These are phyloP conservation scores for Lissocephala sabroskyi DNA, from an alignment of 2,888 invertebrate species.

Conservation along the genomic window DNA sequence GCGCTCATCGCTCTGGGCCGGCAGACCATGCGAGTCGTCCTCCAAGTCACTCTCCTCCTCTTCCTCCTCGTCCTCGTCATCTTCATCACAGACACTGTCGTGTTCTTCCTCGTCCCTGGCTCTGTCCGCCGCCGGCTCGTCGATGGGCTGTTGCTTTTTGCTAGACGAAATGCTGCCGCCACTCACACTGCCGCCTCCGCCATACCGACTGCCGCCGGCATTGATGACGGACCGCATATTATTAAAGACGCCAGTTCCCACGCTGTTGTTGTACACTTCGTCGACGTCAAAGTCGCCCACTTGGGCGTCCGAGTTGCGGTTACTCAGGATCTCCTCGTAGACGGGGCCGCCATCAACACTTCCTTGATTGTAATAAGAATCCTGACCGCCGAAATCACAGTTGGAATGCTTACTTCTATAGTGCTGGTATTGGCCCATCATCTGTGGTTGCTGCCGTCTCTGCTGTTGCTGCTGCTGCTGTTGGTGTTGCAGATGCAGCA, in stretches of 20 bases:
- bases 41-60: slow-evolving; percentile 54
- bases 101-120: slow-evolving; percentile 55
- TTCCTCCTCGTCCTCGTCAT: slow-evolving; percentile 61
- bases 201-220: slow-evolving; percentile 42
- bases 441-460: slow-evolving; percentile 51
- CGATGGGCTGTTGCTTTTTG: too few relatives aligned
- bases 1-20: slow-evolving; percentile 67
- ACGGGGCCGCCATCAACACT: slow-evolving; percentile 66
- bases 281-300: slow-evolving; percentile 63
- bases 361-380: slow-evolving; percentile 68
- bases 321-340: slow-evolving; percentile 71
- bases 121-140: slow-evolving; percentile 33
- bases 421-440: slow-evolving; percentile 59
- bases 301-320: slow-evolving; percentile 68
- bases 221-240: slow-evolving; percentile 50
- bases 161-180: slow-evolving; percentile 52
- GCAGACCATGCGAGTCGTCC: slow-evolving; percentile 52
- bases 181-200: slow-evolving; percentile 48
- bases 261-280: slow-evolving; percentile 56
- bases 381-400: slow-evolving; percentile 69
- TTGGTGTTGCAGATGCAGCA: slow-evolving; percentile 62
- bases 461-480: slow-evolving; percentile 54
- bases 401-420: slow-evolving; percentile 71
- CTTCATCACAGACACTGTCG: slow-evolving; percentile 62
- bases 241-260: slow-evolving; percentile 47